phyloP scores from a whole-genome alignment of 2,113 vertebrate genomes.

The Corydoras sp. region DNA sequence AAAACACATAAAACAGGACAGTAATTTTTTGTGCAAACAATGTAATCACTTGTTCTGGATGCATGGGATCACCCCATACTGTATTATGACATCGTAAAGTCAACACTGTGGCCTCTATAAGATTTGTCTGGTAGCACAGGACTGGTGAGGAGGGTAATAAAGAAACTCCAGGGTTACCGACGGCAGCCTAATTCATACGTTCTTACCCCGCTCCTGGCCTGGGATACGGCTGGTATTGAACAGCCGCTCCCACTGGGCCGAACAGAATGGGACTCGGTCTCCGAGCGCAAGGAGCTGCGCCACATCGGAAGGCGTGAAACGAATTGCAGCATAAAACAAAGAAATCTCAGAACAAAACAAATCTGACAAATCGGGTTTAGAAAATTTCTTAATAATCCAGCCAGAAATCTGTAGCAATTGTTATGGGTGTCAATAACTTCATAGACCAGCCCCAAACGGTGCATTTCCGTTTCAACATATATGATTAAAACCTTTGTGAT shows the following conservation, averaged over 20 bases:
- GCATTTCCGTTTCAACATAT: neutral
- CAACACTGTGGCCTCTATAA: too few relatives aligned
- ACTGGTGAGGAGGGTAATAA: constrained; percentile 34
- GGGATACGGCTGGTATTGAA: constrained; percentile 90
- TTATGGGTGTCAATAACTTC: neutral
- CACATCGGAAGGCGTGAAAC: constrained; percentile 49
- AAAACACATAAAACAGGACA: too few relatives aligned
- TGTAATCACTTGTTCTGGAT: too few relatives aligned
- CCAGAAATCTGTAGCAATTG: neutral
- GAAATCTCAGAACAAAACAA: neutral
- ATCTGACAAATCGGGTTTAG: neutral
- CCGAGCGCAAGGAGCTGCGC: constrained; percentile 83
- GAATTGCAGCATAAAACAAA: constrained; percentile 17
- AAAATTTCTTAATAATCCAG: neutral
- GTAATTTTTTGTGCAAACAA: too few relatives aligned
- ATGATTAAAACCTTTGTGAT: neutral
- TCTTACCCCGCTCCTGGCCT: constrained; percentile 86
- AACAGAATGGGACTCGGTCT: constrained; percentile 89
- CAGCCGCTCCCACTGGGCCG: constrained; percentile 92
- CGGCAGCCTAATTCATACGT: too few relatives aligned
- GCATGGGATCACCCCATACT: too few relatives aligned
- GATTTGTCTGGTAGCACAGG: constrained; percentile 32
- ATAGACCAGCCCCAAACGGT: neutral
- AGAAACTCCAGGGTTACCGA: neutral
- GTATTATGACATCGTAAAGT: too few relatives aligned